A percentile compares a stretch with the other conserved stretches of the same genome.
phyloP scores from a whole-genome alignment of 2,113 vertebrate species.

The Variabilichromis moorii region DNA sequence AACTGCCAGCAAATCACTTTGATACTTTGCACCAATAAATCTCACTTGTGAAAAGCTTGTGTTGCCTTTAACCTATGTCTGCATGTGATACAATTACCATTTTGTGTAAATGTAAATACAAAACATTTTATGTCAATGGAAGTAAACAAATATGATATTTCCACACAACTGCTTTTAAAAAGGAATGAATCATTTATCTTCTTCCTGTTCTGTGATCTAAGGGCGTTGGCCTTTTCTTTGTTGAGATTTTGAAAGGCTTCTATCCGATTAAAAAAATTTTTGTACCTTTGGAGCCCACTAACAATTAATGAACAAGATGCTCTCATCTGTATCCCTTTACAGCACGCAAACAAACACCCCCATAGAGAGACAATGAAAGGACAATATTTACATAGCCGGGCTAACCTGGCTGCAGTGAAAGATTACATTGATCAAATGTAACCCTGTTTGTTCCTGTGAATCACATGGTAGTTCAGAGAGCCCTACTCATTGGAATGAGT shows the following conservation, averaged over 20 bases:
- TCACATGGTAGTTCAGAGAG: neutral
- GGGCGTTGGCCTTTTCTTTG: neutral
- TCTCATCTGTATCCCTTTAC: conserved; percentile 53
- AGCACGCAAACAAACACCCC: neutral
- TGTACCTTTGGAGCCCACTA: neutral
- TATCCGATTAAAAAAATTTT: neutral
- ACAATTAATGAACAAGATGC: neutral
- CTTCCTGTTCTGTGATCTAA: neutral
- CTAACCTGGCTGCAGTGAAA: neutral
- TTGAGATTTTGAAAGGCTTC: neutral
- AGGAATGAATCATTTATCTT: neutral
- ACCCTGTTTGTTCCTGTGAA: neutral
- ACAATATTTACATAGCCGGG: conserved; percentile 29
- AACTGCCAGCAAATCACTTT: neutral
- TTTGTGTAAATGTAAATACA: neutral
- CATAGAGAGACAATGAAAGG: neutral
- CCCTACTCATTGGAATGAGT: neutral
- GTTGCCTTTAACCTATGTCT: neutral
- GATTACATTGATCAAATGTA: conserved; percentile 1
- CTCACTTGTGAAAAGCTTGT: neutral
- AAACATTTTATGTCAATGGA: neutral
- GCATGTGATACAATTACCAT: neutral
- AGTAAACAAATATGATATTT: neutral
- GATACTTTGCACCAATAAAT: neutral
- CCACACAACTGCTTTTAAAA: neutral